These are phyloP conservation scores for Dromas ardeola DNA, from an alignment of 2,113 vertebrate species.

Conservation along the genomic window DNA sequence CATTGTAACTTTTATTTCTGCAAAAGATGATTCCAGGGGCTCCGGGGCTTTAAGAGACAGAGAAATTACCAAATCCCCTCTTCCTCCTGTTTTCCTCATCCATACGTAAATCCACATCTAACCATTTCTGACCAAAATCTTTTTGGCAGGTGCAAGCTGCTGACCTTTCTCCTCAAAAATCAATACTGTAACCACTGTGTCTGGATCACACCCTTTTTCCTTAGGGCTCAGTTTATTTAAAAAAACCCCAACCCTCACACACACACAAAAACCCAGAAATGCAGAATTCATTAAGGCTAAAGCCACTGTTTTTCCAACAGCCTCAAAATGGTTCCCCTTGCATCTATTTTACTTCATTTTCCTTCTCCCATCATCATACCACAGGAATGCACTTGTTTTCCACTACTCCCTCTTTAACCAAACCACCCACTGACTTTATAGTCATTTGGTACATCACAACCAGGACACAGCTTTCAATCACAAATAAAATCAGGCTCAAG, in stretches of 20 bases:
- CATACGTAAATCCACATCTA: not conserved
- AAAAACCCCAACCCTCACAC: accelerated
- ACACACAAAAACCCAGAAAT: not conserved
- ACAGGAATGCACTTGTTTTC: constrained; percentile 27
- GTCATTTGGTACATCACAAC: not conserved
- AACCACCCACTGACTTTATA: not conserved
- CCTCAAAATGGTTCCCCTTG: not conserved
- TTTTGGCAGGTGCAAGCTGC: not conserved
- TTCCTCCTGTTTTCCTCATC: not conserved
- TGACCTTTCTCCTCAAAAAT: not conserved
- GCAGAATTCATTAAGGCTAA: not conserved
- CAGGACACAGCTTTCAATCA: not conserved
- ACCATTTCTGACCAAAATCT: not conserved
- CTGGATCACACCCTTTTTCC: not conserved
- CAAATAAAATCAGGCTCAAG: not conserved
- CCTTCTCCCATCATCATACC: not conserved
- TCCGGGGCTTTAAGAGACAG: not conserved
- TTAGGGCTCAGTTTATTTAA: not conserved
- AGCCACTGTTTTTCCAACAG: not conserved
- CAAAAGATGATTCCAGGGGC: not conserved
- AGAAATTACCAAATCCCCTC: not conserved
- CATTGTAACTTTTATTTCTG: not conserved
- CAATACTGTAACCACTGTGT: not conserved
- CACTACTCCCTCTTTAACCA: not conserved
- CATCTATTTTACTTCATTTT: not conserved